Percentiles rank a stretch among this genome's conserved stretches.
Conservation (phyloP, 2,797 vertebrate species). For the Loris lydekkerianus region DNA sequence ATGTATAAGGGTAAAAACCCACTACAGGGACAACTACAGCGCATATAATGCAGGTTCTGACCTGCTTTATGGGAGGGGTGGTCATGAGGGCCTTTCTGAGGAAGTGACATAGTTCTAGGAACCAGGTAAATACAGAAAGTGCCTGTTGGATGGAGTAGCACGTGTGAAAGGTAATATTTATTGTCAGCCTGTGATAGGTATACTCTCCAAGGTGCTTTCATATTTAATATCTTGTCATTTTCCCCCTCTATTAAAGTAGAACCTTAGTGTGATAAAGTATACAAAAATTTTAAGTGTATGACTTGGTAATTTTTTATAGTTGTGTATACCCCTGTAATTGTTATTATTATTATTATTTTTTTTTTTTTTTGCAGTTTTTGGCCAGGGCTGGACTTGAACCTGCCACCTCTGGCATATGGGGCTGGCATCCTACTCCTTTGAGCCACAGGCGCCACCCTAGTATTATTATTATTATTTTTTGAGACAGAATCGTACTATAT, state of each 20-base stretch:
- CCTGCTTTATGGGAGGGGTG: neutral
- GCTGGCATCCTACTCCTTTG: too few species aligned
- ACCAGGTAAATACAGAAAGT: neutral
- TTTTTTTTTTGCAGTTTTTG: too few species aligned
- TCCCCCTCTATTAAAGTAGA: neutral
- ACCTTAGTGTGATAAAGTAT: neutral
- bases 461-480: too few species aligned
- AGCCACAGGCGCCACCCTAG: too few species aligned
- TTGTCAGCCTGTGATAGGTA: neutral
- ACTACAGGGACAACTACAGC: neutral
- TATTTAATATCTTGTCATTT: neutral
- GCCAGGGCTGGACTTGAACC: too few species aligned
- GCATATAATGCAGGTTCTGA: neutral
- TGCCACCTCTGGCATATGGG: too few species aligned
- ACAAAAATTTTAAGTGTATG: neutral
- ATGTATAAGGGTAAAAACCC: neutral
- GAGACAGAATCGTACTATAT: too few species aligned
- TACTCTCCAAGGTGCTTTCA: neutral
- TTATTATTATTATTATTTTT: neutral
- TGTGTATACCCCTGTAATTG: neutral
- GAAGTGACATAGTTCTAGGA: conserved; percentile 21
- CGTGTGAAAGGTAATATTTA: neutral
- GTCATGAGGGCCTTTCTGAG: neutral
- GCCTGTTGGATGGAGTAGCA: neutral
- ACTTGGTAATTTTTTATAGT: neutral